These are phyloP conservation scores for Sarcophaga subvicina DNA, from an alignment of 2,888 invertebrate species.

Conservation along the genomic window DNA sequence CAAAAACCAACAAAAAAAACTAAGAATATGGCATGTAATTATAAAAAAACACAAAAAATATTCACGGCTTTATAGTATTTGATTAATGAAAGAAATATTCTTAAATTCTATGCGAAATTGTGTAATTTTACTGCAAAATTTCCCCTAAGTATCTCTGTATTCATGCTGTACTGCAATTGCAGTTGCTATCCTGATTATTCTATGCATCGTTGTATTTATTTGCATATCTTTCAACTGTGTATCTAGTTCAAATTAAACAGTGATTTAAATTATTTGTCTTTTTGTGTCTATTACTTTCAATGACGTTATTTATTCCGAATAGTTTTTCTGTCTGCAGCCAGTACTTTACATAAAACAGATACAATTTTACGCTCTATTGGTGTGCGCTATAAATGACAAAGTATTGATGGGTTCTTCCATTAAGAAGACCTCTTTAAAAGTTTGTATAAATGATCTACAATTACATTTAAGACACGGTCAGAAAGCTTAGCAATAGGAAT, in stretches of 20 bases:
- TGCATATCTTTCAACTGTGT: background rate
- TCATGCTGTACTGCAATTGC: background rate
- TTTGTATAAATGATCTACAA: too few relatives aligned
- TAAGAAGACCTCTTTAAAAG: too few relatives aligned
- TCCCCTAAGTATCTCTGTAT: background rate
- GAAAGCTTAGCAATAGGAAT: too few relatives aligned
- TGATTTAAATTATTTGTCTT: slow-evolving; percentile 35
- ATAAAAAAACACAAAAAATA: background rate
- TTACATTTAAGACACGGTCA: too few relatives aligned
- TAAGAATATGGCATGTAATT: background rate
- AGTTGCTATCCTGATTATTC: background rate
- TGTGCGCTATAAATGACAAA: too few relatives aligned
- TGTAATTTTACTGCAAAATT: background rate
- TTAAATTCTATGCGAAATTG: background rate
- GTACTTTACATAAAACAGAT: background rate
- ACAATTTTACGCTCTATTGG: too few relatives aligned
- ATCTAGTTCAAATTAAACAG: slow-evolving; percentile 45
- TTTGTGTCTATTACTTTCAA: slow-evolving; percentile 23
- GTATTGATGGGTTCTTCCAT: too few relatives aligned
- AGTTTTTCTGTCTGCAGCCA: background rate
- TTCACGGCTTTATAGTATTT: background rate
- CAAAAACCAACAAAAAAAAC: background rate
- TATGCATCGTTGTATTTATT: background rate
- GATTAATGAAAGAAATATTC: background rate
- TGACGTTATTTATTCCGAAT: slow-evolving; percentile 1